These are phyloP conservation scores for Thripadectes ignobilis DNA, from an alignment of 2,797 vertebrate species.

Conservation along the genomic window DNA sequence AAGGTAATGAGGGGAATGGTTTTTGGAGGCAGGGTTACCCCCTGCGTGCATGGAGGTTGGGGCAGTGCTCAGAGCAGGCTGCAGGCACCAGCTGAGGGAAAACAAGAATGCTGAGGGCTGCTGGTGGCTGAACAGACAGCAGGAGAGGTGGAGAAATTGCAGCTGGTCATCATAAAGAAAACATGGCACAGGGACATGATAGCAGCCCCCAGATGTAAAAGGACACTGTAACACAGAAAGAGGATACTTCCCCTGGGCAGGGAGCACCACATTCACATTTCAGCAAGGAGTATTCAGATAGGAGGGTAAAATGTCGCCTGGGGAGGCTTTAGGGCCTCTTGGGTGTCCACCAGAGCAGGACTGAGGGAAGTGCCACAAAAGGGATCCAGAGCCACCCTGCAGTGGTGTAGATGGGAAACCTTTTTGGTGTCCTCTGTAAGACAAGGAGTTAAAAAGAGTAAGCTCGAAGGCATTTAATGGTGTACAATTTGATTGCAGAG, in stretches of 20 bases:
- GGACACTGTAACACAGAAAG: not conserved
- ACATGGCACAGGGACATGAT: fast-evolving
- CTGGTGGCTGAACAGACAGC: not conserved
- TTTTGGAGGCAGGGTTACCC: not conserved
- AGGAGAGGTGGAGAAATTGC: not conserved
- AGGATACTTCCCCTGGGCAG: not conserved
- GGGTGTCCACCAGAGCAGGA: not conserved
- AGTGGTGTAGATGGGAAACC: not conserved
- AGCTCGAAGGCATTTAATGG: not conserved
- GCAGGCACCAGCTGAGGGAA: not conserved
- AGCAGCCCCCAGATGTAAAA: not conserved
- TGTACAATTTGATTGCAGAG: not conserved
- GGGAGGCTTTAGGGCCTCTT: not conserved
- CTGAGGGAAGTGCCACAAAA: not conserved
- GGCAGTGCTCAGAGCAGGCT: not conserved
- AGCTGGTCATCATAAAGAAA: not conserved
- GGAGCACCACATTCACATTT: not conserved
- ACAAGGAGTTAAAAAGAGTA: not conserved
- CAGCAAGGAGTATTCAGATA: not conserved
- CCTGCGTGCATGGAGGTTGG: not conserved
- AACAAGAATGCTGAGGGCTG: not conserved
- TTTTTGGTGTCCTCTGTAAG: not conserved
- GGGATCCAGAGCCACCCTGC: not conserved
- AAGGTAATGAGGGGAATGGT: not conserved
- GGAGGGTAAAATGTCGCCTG: not conserved